A percentile compares a stretch with the other conserved stretches of the same genome.
These are phyloP conservation scores for Aphodius granarius DNA, from an alignment of 2,888 invertebrate genomes.

Conservation along the genomic window DNA sequence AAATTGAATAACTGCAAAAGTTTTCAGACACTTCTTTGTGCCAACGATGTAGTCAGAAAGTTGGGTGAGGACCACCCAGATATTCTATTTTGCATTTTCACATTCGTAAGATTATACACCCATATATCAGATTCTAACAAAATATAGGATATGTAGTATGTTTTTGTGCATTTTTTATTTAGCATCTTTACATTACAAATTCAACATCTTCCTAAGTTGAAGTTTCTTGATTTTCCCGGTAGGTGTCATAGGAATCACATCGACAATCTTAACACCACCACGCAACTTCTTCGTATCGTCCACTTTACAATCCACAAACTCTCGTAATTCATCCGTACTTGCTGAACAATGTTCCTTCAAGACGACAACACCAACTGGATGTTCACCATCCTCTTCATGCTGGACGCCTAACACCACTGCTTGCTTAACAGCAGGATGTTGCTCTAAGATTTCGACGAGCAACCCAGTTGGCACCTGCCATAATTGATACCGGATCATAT, in stretches of 20 bases:
- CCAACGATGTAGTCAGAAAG: too few species aligned
- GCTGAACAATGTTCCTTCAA: constrained; percentile 53
- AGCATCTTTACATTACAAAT: too few species aligned
- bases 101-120: too few species aligned
- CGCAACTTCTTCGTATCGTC: constrained; percentile 32
- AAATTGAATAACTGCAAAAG: too few species aligned
- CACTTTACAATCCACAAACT: constrained; percentile 32
- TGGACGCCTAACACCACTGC: constrained; percentile 80
- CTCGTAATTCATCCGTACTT: constrained; percentile 53
- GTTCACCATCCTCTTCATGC: constrained; percentile 69
- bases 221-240: constrained; percentile 30
- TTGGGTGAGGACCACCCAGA: too few species aligned
- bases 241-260: constrained; percentile 32
- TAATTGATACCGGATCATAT: constrained; percentile 56
- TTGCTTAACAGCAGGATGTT: constrained; percentile 57
- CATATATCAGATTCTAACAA: too few species aligned
- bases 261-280: constrained; percentile 32
- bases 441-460: constrained; percentile 42
- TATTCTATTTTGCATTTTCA: too few species aligned
- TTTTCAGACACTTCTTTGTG: too few species aligned
- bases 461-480: constrained; percentile 54
- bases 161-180: too few species aligned
- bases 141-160: too few species aligned
- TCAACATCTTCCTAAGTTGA: neutral
- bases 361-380: constrained; percentile 71